A percentile compares a stretch with the other conserved stretches of the same genome.
phyloP scores from a whole-genome alignment of 2,888 invertebrate species.

The Smittia sp. region DNA sequence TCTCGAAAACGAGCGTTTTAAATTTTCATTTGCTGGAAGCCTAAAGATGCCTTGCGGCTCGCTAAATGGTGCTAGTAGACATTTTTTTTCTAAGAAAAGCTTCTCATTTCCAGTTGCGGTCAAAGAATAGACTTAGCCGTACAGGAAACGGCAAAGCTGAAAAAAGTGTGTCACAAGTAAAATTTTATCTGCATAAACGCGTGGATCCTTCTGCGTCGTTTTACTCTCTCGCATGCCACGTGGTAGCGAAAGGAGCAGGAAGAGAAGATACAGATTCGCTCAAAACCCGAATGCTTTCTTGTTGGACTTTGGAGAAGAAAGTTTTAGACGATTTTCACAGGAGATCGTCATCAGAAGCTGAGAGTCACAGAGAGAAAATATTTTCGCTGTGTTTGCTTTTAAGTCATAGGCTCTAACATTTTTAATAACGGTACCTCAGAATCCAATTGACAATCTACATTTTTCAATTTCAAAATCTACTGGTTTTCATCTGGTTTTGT shows the following conservation, averaged over 20 bases:
- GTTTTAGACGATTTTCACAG: constrained; percentile 6
- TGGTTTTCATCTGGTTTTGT: too few species aligned
- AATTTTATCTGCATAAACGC: constrained; percentile 21
- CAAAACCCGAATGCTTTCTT: neutral
- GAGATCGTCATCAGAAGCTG: neutral
- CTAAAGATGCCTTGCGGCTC: too few species aligned
- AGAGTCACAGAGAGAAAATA: neutral
- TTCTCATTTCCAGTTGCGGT: neutral
- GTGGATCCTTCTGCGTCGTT: constrained; percentile 9
- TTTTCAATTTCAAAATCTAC: too few species aligned
- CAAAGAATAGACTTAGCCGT: neutral
- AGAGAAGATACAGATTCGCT: neutral
- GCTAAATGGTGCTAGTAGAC: neutral
- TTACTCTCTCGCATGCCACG: constrained; percentile 7
- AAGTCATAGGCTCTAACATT: too few species aligned
- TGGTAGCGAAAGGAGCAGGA: neutral
- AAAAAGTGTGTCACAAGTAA: constrained; percentile 12
- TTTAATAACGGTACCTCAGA: too few species aligned
- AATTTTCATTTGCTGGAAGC: too few species aligned
- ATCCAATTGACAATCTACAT: too few species aligned
- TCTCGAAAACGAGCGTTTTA: too few species aligned
- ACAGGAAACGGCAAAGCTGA: neutral
- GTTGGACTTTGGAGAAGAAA: neutral
- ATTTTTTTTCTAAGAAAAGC: neutral
- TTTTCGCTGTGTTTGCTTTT: neutral